phyloP scores from a whole-genome alignment of 2,888 invertebrate genomes.

The Saturnia japonica region DNA sequence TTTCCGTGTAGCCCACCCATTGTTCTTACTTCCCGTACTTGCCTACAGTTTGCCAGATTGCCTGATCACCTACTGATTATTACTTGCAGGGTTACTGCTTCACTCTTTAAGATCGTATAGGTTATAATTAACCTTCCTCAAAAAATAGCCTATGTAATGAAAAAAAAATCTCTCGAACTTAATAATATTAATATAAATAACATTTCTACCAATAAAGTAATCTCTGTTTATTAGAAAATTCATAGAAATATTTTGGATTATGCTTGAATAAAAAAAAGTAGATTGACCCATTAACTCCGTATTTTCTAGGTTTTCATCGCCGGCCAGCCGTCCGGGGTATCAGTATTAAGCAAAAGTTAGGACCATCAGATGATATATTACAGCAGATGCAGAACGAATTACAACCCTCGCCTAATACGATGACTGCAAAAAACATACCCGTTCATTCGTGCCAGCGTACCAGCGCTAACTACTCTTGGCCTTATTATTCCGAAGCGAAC shows the following conservation, averaged over 20 bases:
- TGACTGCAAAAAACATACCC: slow-evolving; percentile 45
- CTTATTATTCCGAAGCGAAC: slow-evolving; percentile 84
- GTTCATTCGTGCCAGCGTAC: slow-evolving; percentile 67
- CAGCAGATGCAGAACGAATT: slow-evolving; percentile 90
- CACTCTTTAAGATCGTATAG: too few species aligned
- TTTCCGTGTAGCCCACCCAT: too few species aligned
- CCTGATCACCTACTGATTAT: too few species aligned
- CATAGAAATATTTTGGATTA: background rate
- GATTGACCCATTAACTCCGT: background rate
- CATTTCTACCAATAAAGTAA: too few species aligned
- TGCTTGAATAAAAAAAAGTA: background rate
- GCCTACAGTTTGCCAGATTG: too few species aligned
- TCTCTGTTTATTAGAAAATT: background rate
- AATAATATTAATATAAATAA: too few species aligned
- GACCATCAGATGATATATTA: slow-evolving; percentile 90
- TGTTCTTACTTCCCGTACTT: too few species aligned
- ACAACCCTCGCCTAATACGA: slow-evolving; percentile 59
- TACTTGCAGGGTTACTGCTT: too few species aligned
- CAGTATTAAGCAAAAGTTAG: slow-evolving; percentile 88
- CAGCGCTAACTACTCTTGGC: slow-evolving; percentile 82
- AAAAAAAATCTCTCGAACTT: too few species aligned
- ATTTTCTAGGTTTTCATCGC: slow-evolving; percentile 85
- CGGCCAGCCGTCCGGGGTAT: slow-evolving; percentile 95
- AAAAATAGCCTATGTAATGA: too few species aligned
- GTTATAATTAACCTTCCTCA: too few species aligned